Evolutionary conservation across 2,888 invertebrate species (phyloP).

Genomic region (Artemia sinica): DNA sequence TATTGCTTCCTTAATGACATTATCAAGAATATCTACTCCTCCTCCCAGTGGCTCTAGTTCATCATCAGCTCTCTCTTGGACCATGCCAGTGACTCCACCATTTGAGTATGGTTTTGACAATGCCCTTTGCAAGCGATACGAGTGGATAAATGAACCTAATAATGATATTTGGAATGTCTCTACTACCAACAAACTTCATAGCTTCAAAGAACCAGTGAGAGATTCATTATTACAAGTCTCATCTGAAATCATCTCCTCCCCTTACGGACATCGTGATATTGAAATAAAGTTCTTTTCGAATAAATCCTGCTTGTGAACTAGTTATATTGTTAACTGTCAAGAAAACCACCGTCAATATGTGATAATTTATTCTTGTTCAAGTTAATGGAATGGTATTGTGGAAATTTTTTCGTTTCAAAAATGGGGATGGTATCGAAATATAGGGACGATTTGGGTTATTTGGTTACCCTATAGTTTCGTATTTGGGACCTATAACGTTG

Average conservation of each 20-base stretch:
- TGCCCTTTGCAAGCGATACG: not conserved
- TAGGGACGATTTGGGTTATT: too few relatives aligned
- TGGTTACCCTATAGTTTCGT: too few relatives aligned
- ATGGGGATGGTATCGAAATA: too few relatives aligned
- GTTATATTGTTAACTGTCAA: not conserved
- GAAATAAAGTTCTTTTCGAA: constrained; percentile 59
- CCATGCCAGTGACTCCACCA: constrained; percentile 26
- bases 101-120: constrained; percentile 28
- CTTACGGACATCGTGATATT: constrained; percentile 53
- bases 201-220: not conserved
- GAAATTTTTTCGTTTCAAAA: too few relatives aligned
- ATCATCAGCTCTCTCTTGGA: constrained; percentile 24
- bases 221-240: constrained; percentile 43
- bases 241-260: constrained; percentile 56
- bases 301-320: constrained; percentile 29
- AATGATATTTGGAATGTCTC: constrained; percentile 12
- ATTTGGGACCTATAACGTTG: too few relatives aligned
- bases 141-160: constrained; percentile 1
- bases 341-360: constrained; percentile 14
- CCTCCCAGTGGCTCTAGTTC: constrained; percentile 18
- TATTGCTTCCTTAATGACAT: constrained; percentile 12
- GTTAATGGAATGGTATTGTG: too few relatives aligned
- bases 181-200: not conserved
- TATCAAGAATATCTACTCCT: constrained; percentile 9
- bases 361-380: not conserved